phyloP scores from a whole-genome alignment of 2,797 vertebrate genomes.

The Austrolebias charrua region DNA sequence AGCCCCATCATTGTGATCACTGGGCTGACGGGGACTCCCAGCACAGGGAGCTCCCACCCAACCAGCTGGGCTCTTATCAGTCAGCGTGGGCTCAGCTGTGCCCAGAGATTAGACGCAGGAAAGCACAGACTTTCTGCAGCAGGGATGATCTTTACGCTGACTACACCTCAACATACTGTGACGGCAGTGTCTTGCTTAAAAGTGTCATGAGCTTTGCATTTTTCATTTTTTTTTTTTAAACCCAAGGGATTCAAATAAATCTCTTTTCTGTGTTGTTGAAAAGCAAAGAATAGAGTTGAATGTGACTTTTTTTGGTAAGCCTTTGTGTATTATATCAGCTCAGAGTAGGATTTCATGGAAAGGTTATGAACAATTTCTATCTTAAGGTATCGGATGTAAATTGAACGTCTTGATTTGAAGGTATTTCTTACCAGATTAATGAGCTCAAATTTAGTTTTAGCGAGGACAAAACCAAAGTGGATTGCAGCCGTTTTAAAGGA shows the following conservation, averaged over 20 bases:
- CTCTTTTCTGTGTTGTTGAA: no score
- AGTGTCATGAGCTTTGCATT: background rate
- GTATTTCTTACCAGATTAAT: no score
- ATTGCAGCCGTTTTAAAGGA: no score
- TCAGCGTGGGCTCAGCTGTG: slow-evolving; percentile 53
- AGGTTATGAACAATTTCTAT: no score
- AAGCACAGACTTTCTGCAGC: slow-evolving; percentile 13
- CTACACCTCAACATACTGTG: background rate
- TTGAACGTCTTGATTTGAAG: no score
- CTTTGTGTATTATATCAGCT: no score
- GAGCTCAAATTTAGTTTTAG: no score
- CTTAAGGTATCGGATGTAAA: no score
- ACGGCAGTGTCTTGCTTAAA: background rate
- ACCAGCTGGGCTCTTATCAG: slow-evolving; percentile 65
- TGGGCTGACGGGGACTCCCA: slow-evolving; percentile 10
- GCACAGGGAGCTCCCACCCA: slow-evolving; percentile 50
- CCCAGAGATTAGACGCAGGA: slow-evolving; percentile 67
- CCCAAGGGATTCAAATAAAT: slow-evolving; percentile 14
- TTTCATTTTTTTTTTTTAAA: background rate
- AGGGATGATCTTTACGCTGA: background rate
- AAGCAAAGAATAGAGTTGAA: no score
- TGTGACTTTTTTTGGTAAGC: no score
- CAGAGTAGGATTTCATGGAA: no score
- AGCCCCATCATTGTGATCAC: background rate
- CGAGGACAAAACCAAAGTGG: no score